phyloP scores from a whole-genome alignment of 1,140 invertebrate species.

The Cyclina sinensis region DNA sequence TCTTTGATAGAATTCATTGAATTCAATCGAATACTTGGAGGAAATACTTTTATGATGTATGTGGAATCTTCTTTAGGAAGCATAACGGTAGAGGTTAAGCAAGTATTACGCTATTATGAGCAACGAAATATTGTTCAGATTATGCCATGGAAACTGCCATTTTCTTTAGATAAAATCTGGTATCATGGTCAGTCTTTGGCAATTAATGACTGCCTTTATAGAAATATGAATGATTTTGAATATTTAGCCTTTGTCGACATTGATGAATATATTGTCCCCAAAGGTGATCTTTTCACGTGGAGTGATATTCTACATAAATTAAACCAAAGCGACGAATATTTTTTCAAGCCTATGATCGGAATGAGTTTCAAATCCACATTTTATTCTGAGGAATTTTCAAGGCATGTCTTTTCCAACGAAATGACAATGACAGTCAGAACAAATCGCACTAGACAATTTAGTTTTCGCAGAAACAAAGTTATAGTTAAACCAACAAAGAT shows the following conservation, averaged over 20 bases:
- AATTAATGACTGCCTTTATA: constrained; percentile 80
- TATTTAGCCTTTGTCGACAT: constrained; percentile 77
- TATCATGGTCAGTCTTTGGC: constrained; percentile 81
- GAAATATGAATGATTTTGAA: constrained; percentile 73
- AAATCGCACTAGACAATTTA: constrained; percentile 53
- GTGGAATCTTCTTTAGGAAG: constrained; percentile 47
- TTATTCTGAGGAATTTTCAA: constrained; percentile 60
- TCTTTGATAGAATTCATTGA: constrained; percentile 79
- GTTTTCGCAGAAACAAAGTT: constrained; percentile 72
- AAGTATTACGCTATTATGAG: constrained; percentile 71
- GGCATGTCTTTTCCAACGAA: constrained; percentile 51
- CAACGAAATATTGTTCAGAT: constrained; percentile 54
- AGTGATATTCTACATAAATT: constrained; percentile 61
- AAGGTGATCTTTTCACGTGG: constrained; percentile 65
- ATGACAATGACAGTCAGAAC: constrained; percentile 28
- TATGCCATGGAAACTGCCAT: constrained; percentile 73
- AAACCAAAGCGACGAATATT: background rate
- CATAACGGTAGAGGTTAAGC: constrained; percentile 51
- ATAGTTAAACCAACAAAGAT: constrained; percentile 74
- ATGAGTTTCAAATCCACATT: constrained; percentile 74
- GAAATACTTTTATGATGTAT: constrained; percentile 76
- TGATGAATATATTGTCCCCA: constrained; percentile 80
- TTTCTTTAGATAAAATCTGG: constrained; percentile 68
- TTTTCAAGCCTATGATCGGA: constrained; percentile 45
- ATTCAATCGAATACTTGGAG: constrained; percentile 75